Conservation (phyloP, 2,888 invertebrate species). For the Oxyscelio sp. region DNA sequence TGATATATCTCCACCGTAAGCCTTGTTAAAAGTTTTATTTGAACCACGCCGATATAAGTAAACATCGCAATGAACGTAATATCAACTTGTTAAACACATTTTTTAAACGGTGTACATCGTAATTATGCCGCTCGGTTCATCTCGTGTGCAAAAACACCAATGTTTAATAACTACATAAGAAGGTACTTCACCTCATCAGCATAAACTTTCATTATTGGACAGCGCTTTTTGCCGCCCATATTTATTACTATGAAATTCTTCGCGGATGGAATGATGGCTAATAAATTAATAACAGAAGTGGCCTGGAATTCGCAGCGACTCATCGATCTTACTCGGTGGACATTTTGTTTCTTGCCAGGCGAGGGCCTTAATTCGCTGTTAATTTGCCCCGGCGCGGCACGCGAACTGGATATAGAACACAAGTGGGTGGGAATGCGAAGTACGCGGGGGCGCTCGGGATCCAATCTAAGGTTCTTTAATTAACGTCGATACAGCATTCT, state of each 20-base stretch:
- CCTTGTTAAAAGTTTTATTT: constrained; percentile 19
- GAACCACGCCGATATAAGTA: background rate
- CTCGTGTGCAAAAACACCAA: background rate
- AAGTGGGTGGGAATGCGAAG: constrained; percentile 41
- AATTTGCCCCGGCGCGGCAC: constrained; percentile 36
- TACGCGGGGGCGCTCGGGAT: constrained; percentile 22
- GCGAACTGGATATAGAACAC: constrained; percentile 32
- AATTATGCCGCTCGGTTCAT: background rate
- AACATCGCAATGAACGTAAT: background rate
- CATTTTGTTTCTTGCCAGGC: constrained; percentile 41
- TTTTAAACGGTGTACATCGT: background rate
- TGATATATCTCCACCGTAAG: background rate
- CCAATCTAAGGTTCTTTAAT: constrained; percentile 50
- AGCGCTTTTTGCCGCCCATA: background rate
- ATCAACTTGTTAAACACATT: background rate
- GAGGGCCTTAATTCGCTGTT: constrained; percentile 41
- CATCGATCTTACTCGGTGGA: constrained; percentile 41
- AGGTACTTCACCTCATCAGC: background rate
- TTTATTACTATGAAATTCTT: constrained; percentile 15
- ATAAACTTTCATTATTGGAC: background rate
- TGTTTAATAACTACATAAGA: background rate
- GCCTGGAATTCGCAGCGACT: constrained; percentile 74
- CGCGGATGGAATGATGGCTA: constrained; percentile 31
- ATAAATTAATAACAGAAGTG: constrained; percentile 81
- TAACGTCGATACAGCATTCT: constrained; percentile 30